Evolutionary conservation across 2,888 invertebrate genomes (phyloP).

Genomic region (Gryllus longicercus): DNA sequence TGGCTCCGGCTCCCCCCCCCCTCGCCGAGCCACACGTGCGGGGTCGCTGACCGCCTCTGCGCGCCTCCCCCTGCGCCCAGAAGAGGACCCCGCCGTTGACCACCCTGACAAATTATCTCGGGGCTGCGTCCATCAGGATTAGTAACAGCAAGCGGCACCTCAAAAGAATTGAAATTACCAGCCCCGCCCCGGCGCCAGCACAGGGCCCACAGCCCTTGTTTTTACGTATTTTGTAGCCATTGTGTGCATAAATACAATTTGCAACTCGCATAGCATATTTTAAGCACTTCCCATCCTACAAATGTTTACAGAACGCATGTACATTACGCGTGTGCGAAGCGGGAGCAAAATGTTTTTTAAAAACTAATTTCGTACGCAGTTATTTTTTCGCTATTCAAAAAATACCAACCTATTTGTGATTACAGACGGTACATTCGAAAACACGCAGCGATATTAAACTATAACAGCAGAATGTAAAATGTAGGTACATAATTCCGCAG

Average conservation of each 20-base stretch:
- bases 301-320: background rate
- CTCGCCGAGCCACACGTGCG: too few species aligned
- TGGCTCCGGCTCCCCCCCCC: too few species aligned
- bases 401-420: slow-evolving; percentile 8
- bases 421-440: slow-evolving; percentile 7
- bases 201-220: background rate
- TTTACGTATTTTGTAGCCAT: background rate
- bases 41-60: too few species aligned
- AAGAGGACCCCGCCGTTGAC: too few species aligned
- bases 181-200: too few species aligned
- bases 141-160: too few species aligned
- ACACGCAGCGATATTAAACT: slow-evolving; percentile 17
- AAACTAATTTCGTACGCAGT: background rate
- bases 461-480: slow-evolving; percentile 17
- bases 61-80: too few species aligned
- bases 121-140: too few species aligned
- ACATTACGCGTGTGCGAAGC: background rate
- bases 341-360: background rate
- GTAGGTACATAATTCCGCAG: slow-evolving; percentile 17
- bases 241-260: background rate
- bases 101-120: too few species aligned
- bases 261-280: slow-evolving; percentile 4
- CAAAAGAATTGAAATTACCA: too few species aligned
- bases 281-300: background rate
- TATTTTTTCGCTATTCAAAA: slow-evolving; percentile 6